A percentile compares a stretch with the other conserved stretches of the same genome.
Evolutionary conservation across 1,140 invertebrate genomes (phyloP).

Genomic region (Laupala kohalensis): DNA sequence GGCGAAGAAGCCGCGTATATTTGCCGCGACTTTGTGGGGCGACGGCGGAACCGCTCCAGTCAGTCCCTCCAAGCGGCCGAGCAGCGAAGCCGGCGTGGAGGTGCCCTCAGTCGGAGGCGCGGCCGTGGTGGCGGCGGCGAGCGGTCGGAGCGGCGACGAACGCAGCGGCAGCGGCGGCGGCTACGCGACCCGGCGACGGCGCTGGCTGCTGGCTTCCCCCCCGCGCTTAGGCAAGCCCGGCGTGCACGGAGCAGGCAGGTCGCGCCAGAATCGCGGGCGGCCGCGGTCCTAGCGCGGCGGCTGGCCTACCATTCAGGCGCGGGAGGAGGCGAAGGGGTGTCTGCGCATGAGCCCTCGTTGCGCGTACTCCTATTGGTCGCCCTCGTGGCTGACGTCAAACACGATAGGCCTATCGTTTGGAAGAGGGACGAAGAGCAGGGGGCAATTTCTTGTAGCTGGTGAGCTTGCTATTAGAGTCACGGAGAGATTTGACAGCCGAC

Average conservation of each 20-base stretch:
- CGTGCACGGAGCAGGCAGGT: background rate
- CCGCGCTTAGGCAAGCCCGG: background rate
- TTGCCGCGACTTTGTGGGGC: conserved; percentile 38
- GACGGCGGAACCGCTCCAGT: conserved; percentile 33
- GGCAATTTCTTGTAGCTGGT: background rate
- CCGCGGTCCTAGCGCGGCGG: background rate
- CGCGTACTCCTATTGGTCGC: background rate
- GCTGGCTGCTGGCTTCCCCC: background rate
- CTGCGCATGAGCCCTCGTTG: background rate
- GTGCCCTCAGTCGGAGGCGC: conserved; percentile 4
- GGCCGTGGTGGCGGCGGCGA: background rate
- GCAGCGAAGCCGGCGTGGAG: conserved; percentile 4
- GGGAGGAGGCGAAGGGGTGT: too few relatives aligned
- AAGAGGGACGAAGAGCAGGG: too few relatives aligned
- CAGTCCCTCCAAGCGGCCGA: conserved; percentile 27
- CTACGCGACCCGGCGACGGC: conserved; percentile 18
- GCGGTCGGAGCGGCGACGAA: background rate
- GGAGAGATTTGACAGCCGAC: background rate
- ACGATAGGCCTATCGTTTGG: background rate
- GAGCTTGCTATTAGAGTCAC: background rate
- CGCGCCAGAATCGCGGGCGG: too few relatives aligned
- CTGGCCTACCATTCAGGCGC: background rate
- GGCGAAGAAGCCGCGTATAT: conserved; percentile 40
- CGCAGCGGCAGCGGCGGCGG: background rate
- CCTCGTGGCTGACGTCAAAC: background rate